Evolutionary conservation across 2,888 invertebrate genomes (phyloP), one percentile per base, ranked within the genome.

Genomic region (Chromoteleia sp.): DNA sequence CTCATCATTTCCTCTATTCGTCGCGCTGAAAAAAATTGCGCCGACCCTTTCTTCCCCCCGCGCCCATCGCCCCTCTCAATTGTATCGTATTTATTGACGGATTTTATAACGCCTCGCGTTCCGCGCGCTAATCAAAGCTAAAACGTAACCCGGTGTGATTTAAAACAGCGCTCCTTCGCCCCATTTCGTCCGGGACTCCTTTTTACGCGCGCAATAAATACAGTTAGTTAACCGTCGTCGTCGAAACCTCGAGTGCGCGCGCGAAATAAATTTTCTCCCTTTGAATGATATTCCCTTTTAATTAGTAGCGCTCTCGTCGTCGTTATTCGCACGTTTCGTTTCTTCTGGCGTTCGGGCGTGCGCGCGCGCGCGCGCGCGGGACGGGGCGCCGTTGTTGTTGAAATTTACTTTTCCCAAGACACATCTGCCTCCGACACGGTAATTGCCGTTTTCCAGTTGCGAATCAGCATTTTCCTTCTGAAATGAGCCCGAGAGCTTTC

Each of bases 231-330:
- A 33, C 29, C 59, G 65, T 43, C 61, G 68, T 67, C 73, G 65
- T 68, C 61, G 58, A 54, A 70, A 68, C 67, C 71, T 71, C 65
- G 63, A 54, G 61, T 36, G 43, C 43, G 73, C 75, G 58, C 67
- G 73, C 56, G 45, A 75, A 59, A 74, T 79, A 68, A 76, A 76
- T 81, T 65, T 48, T 61, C 81, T 58, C 73, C 76, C 73, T 76
- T 73, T 73, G 81, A 81, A 59, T 81, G 77, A 61, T 81, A 71
- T 77, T 81, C 74, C 73, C 81, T 74, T 81, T 77, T 81, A 81
- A 77, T 77, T 77, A 77, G 81, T 68, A 71, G 50, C 70, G 70
- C 75, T 63, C 58, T 58, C 75, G 68, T 76, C 73, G 76, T 73
- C 74, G 73, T 81, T 81, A 76, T 81, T 76, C 76, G 73, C 76